Conservation (phyloP, 2,888 invertebrate species). For the Ophion slaviceki region DNA sequence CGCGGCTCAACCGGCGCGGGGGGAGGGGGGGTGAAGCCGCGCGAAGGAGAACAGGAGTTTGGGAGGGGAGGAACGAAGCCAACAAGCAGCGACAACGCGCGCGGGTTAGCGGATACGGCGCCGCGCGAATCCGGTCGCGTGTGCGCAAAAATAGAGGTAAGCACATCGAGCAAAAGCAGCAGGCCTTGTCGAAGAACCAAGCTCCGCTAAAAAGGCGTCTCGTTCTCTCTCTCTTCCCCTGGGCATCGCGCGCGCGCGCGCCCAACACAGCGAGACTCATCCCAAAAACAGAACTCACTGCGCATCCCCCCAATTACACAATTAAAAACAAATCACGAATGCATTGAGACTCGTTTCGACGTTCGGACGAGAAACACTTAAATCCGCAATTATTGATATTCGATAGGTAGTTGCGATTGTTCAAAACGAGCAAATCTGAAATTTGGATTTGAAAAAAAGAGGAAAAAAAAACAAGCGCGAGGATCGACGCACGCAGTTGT, state of each 20-base stretch:
- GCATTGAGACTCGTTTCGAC: neutral
- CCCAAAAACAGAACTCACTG: conserved; percentile 39
- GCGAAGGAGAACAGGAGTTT: conserved; percentile 27
- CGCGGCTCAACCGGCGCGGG: neutral
- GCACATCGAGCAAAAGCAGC: conserved; percentile 55
- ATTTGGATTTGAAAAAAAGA: conserved; percentile 7
- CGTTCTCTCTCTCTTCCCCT: conserved; percentile 26
- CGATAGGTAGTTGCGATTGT: neutral
- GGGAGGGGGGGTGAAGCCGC: conserved; percentile 45
- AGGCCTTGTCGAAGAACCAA: conserved; percentile 39
- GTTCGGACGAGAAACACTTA: neutral
- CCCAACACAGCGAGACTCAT: conserved; percentile 4
- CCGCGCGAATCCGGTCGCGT: conserved; percentile 73
- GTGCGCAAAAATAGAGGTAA: conserved; percentile 70
- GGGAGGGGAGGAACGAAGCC: conserved; percentile 56
- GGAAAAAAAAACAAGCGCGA: conserved; percentile 36
- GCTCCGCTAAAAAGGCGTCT: conserved; percentile 54
- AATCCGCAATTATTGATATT: neutral
- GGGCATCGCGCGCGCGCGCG: conserved; percentile 55
- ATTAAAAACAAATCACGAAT: conserved; percentile 16
- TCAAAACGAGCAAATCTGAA: neutral
- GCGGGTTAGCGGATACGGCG: conserved; percentile 68
- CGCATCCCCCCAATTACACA: conserved; percentile 24
- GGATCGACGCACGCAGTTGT: conserved; percentile 51
- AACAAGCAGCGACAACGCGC: conserved; percentile 59